Evolutionary conservation across 2,113 vertebrate species (phyloP).

Genomic region (Ia io): DNA sequence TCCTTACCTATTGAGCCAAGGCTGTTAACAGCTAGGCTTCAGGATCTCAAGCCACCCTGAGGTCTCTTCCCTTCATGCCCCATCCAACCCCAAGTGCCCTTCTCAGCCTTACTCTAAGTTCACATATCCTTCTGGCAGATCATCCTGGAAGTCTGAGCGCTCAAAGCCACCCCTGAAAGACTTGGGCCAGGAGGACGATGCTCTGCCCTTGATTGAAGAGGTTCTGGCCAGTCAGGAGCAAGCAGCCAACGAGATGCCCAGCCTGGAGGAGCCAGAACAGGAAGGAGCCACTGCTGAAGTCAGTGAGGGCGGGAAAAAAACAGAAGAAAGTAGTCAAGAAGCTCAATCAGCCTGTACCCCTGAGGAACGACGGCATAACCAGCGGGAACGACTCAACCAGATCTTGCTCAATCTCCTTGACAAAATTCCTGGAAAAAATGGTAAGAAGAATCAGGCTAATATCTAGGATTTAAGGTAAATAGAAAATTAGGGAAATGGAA

Average conservation of each 20-base stretch:
- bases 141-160: conserved; percentile 95
- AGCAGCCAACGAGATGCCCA: conserved; percentile 71
- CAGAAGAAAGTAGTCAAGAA: conserved; percentile 61
- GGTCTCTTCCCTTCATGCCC: background rate
- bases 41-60: background rate
- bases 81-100: background rate
- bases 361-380: conserved; percentile 88
- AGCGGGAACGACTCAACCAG: conserved; percentile 95
- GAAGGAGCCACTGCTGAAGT: conserved; percentile 77
- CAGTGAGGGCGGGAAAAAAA: conserved; percentile 75
- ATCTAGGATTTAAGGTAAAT: background rate
- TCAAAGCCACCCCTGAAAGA: conserved; percentile 86
- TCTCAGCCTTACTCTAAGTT: background rate
- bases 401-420: conserved; percentile 94
- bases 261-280: conserved; percentile 82
- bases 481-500: background rate
- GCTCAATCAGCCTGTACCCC: conserved; percentile 78
- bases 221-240: conserved; percentile 80
- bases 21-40: background rate
- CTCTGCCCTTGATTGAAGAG: conserved; percentile 84
- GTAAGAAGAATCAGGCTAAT: conserved; percentile 81
- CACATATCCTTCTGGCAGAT: conserved; percentile 76
- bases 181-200: conserved; percentile 82
- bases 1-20: background rate
- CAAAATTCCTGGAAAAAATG: conserved; percentile 95